Percentiles rank a stretch among this genome's conserved stretches.
These are phyloP conservation scores for Lithophane ornitopus DNA, from an alignment of 2,888 invertebrate genomes.

Conservation along the genomic window DNA sequence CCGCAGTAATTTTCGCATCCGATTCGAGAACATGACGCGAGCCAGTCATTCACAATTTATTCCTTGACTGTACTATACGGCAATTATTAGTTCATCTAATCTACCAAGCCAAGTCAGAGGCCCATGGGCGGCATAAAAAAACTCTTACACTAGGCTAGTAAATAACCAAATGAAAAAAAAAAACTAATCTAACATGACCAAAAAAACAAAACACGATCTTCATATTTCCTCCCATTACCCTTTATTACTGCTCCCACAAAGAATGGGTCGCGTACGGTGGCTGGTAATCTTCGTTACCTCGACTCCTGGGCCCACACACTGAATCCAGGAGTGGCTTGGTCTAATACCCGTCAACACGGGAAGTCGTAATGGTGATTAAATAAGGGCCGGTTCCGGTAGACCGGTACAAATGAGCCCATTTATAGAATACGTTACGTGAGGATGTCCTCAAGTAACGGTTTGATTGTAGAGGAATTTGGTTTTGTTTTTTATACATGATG, in stretches of 20 bases:
- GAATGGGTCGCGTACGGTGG: slow-evolving; percentile 51
- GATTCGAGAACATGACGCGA: too few relatives aligned
- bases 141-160: too few relatives aligned
- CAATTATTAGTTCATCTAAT: not conserved
- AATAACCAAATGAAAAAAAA: too few relatives aligned
- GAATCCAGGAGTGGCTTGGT: slow-evolving; percentile 62
- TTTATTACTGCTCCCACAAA: slow-evolving; percentile 50
- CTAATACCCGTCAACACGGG: slow-evolving; percentile 73
- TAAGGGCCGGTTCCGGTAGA: slow-evolving; percentile 65
- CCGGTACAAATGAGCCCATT: slow-evolving; percentile 62
- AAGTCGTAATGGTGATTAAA: slow-evolving; percentile 76
- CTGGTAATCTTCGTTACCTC: slow-evolving; percentile 68
- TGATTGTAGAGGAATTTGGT: slow-evolving; percentile 13
- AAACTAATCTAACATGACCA: too few relatives aligned
- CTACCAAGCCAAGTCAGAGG: too few relatives aligned
- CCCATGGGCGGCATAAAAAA: too few relatives aligned
- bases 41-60: not conserved
- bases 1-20: too few relatives aligned
- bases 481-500: slow-evolving; percentile 4
- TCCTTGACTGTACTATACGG: not conserved
- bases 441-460: too few relatives aligned
- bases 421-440: slow-evolving; percentile 45
- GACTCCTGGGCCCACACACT: slow-evolving; percentile 57
- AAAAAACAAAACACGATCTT: slow-evolving; percentile 9
- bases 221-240: slow-evolving; percentile 39